Conservation (phyloP, 2,888 invertebrate species). For the Zygaena filipendulae region DNA sequence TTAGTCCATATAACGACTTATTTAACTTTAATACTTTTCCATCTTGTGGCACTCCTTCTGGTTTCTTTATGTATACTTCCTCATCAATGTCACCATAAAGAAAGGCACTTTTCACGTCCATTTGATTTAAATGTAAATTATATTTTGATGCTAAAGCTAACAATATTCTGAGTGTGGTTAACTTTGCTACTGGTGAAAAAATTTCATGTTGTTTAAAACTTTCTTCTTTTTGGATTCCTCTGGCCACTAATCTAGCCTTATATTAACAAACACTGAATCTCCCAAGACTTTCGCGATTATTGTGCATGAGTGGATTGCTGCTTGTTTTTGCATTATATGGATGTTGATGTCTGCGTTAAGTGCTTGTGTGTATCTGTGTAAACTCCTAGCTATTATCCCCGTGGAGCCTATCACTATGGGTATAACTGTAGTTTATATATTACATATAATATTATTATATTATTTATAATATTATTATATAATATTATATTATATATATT, state of each 20-base stretch:
- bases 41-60: constrained; percentile 11
- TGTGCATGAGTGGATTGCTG: too few species aligned
- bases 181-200: constrained; percentile 17
- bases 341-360: too few species aligned
- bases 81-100: constrained; percentile 18
- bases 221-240: constrained; percentile 13
- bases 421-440: constrained; percentile 1
- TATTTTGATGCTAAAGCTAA: constrained; percentile 6
- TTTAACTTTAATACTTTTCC: constrained; percentile 8
- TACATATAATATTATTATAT: constrained; percentile 9
- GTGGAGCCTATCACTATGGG: too few species aligned
- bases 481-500: too few species aligned
- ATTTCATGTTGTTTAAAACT: constrained; percentile 6
- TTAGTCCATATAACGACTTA: constrained; percentile 14
- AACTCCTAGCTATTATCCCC: too few species aligned
- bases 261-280: too few species aligned
- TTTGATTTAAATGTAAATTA: constrained; percentile 6
- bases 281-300: too few species aligned
- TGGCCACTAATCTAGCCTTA: constrained; percentile 18
- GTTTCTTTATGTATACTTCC: constrained; percentile 14
- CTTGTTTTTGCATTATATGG: too few species aligned
- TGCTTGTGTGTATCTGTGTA: too few species aligned
- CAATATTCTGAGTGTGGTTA: constrained; percentile 15
- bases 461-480: too few species aligned
- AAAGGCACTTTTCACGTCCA: constrained; percentile 17